Evolutionary conservation across 2,797 vertebrate genomes (phyloP).

Genomic region (Rousettus madagascariensis): DNA sequence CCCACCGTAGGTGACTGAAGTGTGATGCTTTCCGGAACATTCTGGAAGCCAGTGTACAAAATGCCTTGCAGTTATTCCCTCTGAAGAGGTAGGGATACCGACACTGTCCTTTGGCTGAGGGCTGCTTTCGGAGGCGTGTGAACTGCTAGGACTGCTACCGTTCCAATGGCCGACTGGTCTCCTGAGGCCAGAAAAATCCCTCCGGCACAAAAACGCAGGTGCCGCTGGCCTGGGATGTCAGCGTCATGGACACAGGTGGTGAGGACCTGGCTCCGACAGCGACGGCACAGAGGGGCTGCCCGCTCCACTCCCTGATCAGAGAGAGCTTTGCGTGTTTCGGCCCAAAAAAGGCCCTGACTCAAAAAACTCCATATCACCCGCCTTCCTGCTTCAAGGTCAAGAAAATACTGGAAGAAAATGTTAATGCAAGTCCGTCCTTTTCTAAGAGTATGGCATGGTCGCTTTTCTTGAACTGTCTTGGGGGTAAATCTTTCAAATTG

Average conservation of each 20-base stretch:
- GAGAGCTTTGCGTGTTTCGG: background rate
- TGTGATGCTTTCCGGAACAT: background rate
- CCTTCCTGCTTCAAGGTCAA: background rate
- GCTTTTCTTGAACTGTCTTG: background rate
- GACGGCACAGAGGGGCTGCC: background rate
- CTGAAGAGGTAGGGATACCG: background rate
- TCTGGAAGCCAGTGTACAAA: background rate
- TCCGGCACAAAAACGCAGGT: background rate
- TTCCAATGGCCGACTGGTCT: background rate
- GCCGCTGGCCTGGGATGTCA: background rate
- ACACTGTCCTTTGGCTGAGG: background rate
- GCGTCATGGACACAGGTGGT: background rate
- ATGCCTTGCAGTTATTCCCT: background rate
- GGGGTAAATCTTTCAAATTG: background rate
- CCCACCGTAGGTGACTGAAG: background rate
- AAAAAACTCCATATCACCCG: background rate
- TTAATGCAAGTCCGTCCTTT: background rate
- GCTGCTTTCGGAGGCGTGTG: background rate
- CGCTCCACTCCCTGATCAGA: background rate
- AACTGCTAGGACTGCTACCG: background rate
- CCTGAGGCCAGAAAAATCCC: background rate
- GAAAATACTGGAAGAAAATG: background rate
- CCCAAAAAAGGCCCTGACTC: background rate
- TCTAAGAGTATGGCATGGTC: background rate
- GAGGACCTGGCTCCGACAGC: background rate